A percentile compares a stretch with the other conserved stretches of the same genome.
Conservation (phyloP, 2,113 vertebrate species). For the Todiramphus chloris region DNA sequence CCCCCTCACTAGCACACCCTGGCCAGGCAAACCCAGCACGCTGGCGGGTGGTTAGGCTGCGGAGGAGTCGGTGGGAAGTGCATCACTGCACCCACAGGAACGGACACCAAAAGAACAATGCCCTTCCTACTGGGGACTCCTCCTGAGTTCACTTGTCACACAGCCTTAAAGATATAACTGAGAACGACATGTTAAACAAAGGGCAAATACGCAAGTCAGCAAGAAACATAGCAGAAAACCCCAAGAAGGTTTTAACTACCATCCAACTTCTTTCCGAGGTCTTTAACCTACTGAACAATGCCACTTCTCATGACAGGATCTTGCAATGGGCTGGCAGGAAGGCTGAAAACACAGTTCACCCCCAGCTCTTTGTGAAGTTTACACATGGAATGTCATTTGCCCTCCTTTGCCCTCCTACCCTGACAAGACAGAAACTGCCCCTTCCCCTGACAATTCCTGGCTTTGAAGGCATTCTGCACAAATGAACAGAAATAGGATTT, state of each 20-base stretch:
- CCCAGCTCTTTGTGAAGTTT: background rate
- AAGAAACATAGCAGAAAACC: background rate
- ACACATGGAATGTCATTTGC: background rate
- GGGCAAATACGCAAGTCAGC: background rate
- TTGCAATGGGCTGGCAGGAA: background rate
- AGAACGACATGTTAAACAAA: background rate
- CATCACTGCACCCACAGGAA: background rate
- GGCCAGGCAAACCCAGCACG: background rate
- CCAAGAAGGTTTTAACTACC: background rate
- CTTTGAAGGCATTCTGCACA: background rate
- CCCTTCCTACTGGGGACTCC: background rate
- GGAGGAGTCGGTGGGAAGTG: rapidly evolving
- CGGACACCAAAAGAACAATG: background rate
- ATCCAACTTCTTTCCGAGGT: background rate
- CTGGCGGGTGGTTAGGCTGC: rapidly evolving
- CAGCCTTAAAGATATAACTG: background rate
- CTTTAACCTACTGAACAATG: background rate
- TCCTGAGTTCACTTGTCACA: background rate
- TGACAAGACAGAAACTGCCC: background rate
- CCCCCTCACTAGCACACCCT: background rate
- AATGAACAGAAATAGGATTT: too few relatives aligned
- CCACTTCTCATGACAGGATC: background rate
- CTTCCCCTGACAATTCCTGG: background rate
- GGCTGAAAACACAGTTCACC: background rate
- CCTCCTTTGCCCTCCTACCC: background rate